Conservation (phyloP, 2,888 invertebrate genomes). For the Eledone cirrhosa region DNA sequence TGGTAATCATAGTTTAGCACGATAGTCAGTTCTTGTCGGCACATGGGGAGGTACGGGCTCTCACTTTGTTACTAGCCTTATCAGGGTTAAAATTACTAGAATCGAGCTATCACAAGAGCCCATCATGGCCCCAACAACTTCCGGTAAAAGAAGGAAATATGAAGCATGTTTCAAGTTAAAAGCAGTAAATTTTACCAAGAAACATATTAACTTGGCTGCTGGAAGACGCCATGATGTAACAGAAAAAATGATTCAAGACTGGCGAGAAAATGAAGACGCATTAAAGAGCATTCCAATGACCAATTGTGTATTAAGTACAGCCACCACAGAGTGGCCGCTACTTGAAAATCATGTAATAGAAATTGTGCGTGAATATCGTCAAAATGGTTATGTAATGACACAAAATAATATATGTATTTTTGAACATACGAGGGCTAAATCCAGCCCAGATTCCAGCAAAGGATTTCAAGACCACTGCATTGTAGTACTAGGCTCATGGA, state of each 20-base stretch:
- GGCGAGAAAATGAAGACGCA: constrained; percentile 14
- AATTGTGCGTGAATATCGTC: too few species aligned
- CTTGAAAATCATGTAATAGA: neutral
- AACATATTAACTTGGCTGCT: constrained; percentile 28
- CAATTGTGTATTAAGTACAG: neutral
- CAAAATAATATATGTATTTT: neutral
- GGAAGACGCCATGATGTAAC: constrained; percentile 11
- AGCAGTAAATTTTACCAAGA: constrained; percentile 26
- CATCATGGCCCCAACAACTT: neutral
- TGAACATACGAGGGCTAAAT: neutral
- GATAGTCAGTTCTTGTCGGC: neutral
- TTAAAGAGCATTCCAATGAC: neutral
- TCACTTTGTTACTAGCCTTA: too few species aligned
- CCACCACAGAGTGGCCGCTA: neutral
- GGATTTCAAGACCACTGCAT: neutral
- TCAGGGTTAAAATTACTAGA: neutral
- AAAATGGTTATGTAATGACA: neutral
- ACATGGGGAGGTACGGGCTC: too few species aligned
- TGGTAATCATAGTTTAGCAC: neutral
- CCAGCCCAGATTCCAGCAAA: neutral
- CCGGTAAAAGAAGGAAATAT: neutral
- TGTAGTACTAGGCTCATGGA: neutral
- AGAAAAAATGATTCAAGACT: constrained; percentile 26
- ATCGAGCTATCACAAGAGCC: neutral
- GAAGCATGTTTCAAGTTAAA: constrained; percentile 28